Conservation (phyloP, 2,113 vertebrate genomes). For the Copsychus sechellarum region DNA sequence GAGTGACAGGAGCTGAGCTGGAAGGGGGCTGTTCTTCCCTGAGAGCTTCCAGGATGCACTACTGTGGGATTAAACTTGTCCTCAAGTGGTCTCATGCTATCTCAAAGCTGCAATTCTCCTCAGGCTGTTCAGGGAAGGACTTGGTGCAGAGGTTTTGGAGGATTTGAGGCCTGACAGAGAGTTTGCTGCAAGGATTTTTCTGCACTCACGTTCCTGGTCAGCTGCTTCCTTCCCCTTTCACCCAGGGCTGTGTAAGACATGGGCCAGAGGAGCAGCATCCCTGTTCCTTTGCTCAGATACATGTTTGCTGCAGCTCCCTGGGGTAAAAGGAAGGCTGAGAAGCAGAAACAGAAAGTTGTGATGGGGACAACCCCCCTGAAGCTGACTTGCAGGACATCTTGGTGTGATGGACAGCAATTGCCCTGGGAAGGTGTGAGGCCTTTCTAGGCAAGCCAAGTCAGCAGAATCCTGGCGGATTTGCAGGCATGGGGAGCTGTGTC, state of each 20-base stretch:
- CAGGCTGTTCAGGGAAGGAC: background rate
- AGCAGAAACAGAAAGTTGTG: background rate
- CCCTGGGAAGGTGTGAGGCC: background rate
- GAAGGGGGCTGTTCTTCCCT: background rate
- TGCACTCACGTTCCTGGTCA: background rate
- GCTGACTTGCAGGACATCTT: background rate
- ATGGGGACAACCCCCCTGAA: background rate
- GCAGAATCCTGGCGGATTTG: background rate
- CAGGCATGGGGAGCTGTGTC: background rate
- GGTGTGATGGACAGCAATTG: background rate
- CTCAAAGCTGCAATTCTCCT: background rate
- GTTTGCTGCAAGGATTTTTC: background rate
- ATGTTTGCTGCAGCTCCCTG: background rate
- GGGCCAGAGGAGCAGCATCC: background rate
- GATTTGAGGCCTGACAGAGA: background rate
- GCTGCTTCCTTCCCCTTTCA: background rate
- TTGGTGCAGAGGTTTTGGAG: background rate
- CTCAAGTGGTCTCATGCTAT: background rate
- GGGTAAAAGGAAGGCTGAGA: background rate
- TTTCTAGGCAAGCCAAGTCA: background rate
- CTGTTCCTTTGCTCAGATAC: background rate
- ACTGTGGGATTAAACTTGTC: background rate
- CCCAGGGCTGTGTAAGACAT: fast-evolving
- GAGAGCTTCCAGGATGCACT: background rate
- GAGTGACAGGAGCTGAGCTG: background rate